Percentiles rank a stretch among this genome's conserved stretches.
Conservation (phyloP, 2,113 vertebrate species). For the Chaenocephalus aceratus region DNA sequence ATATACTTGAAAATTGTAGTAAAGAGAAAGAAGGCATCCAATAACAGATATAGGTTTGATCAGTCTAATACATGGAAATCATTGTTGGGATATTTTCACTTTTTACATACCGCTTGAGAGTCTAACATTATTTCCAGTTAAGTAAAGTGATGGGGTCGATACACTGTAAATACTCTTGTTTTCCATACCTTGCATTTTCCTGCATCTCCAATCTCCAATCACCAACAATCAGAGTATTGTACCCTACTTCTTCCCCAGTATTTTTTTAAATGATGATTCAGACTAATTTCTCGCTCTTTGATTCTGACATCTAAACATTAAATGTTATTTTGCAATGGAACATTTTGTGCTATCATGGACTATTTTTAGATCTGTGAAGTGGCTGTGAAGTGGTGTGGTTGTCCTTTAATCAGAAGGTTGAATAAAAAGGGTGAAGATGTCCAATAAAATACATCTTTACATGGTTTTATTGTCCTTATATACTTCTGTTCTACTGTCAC, state of each 20-base stretch:
- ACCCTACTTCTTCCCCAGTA: not conserved
- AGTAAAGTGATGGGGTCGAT: not conserved
- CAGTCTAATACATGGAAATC: slow-evolving; percentile 8
- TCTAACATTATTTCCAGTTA: slow-evolving; percentile 8
- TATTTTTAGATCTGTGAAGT: no score
- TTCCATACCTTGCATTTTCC: slow-evolving; percentile 31
- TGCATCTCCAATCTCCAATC: slow-evolving; percentile 2
- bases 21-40: not conserved
- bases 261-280: slow-evolving; percentile 17
- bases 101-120: not conserved
- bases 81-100: not conserved
- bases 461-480: slow-evolving; percentile 49
- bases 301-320: not conserved
- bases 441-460: slow-evolving; percentile 43
- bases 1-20: no score
- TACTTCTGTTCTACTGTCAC: slow-evolving; percentile 30
- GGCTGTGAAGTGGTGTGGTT: no score
- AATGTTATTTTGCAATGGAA: no score
- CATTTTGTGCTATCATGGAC: no score
- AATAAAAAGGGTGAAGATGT: not conserved
- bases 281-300: slow-evolving; percentile 26
- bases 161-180: slow-evolving; percentile 27
- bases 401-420: no score
- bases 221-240: no score
- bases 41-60: slow-evolving; percentile 11